Conservation (phyloP, 1,140 invertebrate genomes). For the Pogonomyrmex barbatus region DNA sequence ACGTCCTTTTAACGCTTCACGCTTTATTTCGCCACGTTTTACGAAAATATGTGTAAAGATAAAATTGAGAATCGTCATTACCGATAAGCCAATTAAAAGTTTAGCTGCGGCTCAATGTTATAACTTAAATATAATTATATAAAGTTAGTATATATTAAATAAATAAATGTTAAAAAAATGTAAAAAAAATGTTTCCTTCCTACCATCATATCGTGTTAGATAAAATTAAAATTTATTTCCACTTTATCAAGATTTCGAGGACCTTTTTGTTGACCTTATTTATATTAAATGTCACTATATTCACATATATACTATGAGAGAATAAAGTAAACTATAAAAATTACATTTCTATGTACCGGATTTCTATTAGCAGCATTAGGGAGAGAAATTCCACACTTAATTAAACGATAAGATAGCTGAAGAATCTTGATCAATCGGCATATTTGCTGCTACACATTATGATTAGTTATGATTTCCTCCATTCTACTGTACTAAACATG, state of each 20-base stretch:
- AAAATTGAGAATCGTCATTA: background rate
- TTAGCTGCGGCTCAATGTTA: constrained; percentile 72
- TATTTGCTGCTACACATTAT: background rate
- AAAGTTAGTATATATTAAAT: background rate
- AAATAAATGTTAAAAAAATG: background rate
- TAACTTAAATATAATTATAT: background rate
- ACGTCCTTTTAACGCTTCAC: constrained; percentile 65
- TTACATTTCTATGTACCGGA: background rate
- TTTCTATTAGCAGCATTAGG: background rate
- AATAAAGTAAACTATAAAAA: background rate
- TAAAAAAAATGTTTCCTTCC: background rate
- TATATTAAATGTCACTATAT: background rate
- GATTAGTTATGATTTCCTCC: constrained; percentile 2
- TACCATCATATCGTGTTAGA: background rate
- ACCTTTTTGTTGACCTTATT: background rate
- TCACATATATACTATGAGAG: background rate
- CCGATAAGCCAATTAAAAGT: constrained; percentile 80
- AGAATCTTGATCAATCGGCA: constrained; percentile 38
- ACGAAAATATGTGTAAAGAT: background rate
- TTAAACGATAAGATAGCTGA: constrained; percentile 9
- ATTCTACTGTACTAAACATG: background rate
- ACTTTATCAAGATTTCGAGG: background rate
- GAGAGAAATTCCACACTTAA: constrained; percentile 30
- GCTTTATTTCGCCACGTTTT: constrained; percentile 7
- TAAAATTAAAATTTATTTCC: background rate